Evolutionary conservation across 2,113 vertebrate genomes (phyloP).

Genomic region (Cygnus buccinator): DNA sequence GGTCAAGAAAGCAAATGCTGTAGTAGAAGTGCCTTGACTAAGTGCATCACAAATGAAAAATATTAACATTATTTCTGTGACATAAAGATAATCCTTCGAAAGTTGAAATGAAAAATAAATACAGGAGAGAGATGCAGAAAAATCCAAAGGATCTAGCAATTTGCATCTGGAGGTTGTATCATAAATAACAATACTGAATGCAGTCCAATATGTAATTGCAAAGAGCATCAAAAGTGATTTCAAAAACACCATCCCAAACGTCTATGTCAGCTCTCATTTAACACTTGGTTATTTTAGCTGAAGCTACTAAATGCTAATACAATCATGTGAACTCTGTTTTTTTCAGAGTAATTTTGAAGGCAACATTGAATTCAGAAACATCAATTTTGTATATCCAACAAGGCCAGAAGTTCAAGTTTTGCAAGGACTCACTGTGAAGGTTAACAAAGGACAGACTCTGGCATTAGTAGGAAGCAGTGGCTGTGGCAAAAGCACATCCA

Average conservation of each 20-base stretch:
- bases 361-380: slow-evolving; percentile 70
- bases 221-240: neutral
- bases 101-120: neutral
- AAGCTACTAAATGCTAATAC: neutral
- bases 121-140: neutral
- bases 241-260: neutral
- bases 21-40: neutral
- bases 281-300: neutral
- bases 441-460: slow-evolving; percentile 75
- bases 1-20: neutral
- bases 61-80: neutral
- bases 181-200: neutral
- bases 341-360: slow-evolving; percentile 74
- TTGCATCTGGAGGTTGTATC: neutral
- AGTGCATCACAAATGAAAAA: neutral
- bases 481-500: slow-evolving; percentile 77
- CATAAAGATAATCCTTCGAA: neutral
- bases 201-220: neutral
- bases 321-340: neutral
- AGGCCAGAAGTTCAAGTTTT: slow-evolving; percentile 71
- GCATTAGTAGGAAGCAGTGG: slow-evolving; percentile 75
- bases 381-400: slow-evolving; percentile 72
- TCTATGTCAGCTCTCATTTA: neutral
- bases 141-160: neutral
- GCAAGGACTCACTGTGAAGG: slow-evolving; percentile 68